Evolutionary conservation across 2,888 invertebrate genomes (phyloP).

Genomic region (Acronicta psi): DNA sequence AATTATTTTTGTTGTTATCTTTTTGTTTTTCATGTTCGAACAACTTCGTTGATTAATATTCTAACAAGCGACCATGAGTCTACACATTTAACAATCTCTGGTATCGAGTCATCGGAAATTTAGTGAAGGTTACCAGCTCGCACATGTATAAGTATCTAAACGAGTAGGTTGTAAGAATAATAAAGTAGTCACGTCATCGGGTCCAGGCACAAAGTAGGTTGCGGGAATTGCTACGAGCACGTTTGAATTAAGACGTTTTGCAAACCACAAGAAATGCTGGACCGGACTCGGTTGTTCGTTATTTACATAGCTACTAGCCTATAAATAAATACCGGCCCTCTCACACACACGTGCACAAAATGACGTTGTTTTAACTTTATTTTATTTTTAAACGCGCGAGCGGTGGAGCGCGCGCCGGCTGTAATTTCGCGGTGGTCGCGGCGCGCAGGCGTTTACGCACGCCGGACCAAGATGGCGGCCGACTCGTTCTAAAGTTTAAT

Average conservation of each 20-base stretch:
- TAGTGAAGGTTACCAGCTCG: constrained; percentile 46
- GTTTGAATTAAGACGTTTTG: constrained; percentile 85
- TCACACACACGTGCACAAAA: constrained; percentile 86
- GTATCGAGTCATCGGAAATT: constrained; percentile 34
- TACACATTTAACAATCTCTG: constrained; percentile 6
- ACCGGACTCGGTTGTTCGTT: constrained; percentile 78
- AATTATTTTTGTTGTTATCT: constrained; percentile 19
- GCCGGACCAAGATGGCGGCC: constrained; percentile 84
- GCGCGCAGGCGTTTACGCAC: constrained; percentile 87
- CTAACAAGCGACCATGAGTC: constrained; percentile 23
- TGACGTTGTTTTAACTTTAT: constrained; percentile 89
- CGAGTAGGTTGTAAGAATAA: constrained; percentile 48
- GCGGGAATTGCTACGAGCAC: constrained; percentile 63
- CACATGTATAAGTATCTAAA: constrained; percentile 34
- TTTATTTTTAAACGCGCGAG: constrained; percentile 88
- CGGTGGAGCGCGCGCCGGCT: constrained; percentile 80
- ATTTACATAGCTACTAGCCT: constrained; percentile 88
- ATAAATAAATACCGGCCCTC: constrained; percentile 87
- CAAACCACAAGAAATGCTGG: constrained; percentile 83
- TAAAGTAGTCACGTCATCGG: constrained; percentile 51
- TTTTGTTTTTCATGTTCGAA: constrained; percentile 37
- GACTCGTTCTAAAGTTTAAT: constrained; percentile 70
- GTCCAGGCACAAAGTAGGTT: constrained; percentile 64
- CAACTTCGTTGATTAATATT: constrained; percentile 43
- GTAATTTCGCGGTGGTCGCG: constrained; percentile 88